These are phyloP conservation scores for Lasioglossum vierecki DNA, from an alignment of 2,888 invertebrate genomes.

Conservation along the genomic window DNA sequence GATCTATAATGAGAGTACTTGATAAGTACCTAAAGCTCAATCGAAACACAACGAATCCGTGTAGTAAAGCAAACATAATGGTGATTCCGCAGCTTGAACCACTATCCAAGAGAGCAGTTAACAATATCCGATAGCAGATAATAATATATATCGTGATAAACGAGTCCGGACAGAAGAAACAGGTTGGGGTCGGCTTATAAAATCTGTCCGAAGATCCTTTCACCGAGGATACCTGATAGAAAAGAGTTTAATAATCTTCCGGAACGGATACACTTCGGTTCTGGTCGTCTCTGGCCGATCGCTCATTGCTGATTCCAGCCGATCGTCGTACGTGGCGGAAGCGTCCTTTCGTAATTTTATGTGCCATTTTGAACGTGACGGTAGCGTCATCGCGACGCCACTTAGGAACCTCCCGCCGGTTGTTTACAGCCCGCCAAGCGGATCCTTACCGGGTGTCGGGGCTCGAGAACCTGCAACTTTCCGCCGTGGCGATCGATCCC, in stretches of 20 bases:
- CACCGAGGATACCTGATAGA: not conserved
- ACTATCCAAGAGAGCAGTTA: not conserved
- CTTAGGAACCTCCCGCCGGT: slow-evolving; percentile 51
- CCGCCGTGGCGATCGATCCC: slow-evolving; percentile 29
- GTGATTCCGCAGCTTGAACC: not conserved
- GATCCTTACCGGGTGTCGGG: slow-evolving; percentile 33
- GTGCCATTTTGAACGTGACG: slow-evolving; percentile 63
- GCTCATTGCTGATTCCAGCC: slow-evolving; percentile 41
- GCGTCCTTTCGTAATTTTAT: slow-evolving; percentile 59
- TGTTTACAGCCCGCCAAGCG: slow-evolving; percentile 55
- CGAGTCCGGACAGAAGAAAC: not conserved
- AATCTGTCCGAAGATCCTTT: not conserved
- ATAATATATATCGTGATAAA: not conserved
- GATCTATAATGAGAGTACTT: not conserved
- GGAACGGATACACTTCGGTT: not conserved
- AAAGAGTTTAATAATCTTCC: not conserved
- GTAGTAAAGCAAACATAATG: not conserved
- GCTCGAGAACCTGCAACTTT: slow-evolving; percentile 42
- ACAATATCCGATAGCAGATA: not conserved
- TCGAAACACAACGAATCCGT: not conserved
- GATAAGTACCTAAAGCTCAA: not conserved
- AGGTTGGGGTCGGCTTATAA: not conserved
- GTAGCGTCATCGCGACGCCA: slow-evolving; percentile 59
- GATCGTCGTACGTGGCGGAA: slow-evolving; percentile 49
- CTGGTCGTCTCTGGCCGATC: not conserved